phyloP scores from a whole-genome alignment of 2,113 vertebrate genomes.

The Sebastes fasciatus region DNA sequence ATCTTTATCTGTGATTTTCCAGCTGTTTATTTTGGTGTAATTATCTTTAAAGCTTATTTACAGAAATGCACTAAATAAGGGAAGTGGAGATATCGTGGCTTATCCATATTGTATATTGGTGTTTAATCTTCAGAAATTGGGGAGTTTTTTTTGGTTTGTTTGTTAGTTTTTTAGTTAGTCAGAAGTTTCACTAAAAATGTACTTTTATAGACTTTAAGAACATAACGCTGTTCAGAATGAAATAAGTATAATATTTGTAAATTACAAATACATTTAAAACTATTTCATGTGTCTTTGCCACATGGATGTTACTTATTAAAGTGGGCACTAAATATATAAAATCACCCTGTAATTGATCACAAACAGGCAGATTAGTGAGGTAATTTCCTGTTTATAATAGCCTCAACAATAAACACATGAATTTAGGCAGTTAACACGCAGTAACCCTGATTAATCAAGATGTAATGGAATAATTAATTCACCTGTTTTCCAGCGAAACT shows the following conservation, averaged over 20 bases:
- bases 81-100: no score
- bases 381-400: no score
- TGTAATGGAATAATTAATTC: not conserved
- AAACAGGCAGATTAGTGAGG: not conserved
- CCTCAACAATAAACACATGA: not conserved
- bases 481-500: not conserved
- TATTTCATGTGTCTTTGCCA: no score
- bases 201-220: not conserved
- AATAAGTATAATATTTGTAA: not conserved
- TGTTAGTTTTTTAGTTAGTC: no score
- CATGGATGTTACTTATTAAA: not conserved
- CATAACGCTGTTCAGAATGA: not conserved
- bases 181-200: not conserved
- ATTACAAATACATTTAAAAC: not conserved
- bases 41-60: conserved; percentile 5
- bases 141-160: no score
- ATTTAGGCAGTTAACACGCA: not conserved
- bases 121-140: no score
- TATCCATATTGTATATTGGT: no score
- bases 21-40: conserved; percentile 1
- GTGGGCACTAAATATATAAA: not conserved
- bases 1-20: conserved; percentile 13
- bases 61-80: no score
- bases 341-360: not conserved
- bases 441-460: not conserved